Conservation (phyloP, 1,140 invertebrate species). For the Drosophila guanche region DNA sequence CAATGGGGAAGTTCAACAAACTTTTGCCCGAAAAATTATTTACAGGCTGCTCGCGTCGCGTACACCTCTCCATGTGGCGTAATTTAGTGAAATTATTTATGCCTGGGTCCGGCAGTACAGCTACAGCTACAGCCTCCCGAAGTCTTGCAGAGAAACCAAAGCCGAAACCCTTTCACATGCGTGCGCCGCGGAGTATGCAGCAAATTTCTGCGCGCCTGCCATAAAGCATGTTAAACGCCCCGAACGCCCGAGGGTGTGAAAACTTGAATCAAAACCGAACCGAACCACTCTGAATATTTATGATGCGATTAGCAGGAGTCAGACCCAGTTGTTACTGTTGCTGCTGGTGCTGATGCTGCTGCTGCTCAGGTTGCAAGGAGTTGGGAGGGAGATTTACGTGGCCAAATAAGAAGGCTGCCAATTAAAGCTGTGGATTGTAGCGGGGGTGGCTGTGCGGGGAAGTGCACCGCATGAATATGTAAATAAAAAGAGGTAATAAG, state of each 20-base stretch:
- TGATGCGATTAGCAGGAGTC: conserved; percentile 75
- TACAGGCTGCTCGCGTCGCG: conserved; percentile 42
- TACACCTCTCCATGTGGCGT: conserved; percentile 46
- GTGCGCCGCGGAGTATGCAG: conserved; percentile 68
- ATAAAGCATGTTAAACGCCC: conserved; percentile 80
- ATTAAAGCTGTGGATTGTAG: conserved; percentile 51
- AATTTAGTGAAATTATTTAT: conserved; percentile 67
- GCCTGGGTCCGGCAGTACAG: conserved; percentile 24
- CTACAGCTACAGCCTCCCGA: conserved; percentile 15
- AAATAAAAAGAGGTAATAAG: conserved; percentile 83
- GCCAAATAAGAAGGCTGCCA: conserved; percentile 71
- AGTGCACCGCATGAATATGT: conserved; percentile 80
- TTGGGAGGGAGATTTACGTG: conserved; percentile 57
- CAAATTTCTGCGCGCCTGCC: conserved; percentile 62
- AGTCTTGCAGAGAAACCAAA: neutral
- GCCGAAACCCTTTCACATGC: conserved; percentile 54
- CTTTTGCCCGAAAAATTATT: conserved; percentile 70
- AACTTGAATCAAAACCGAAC: conserved; percentile 72
- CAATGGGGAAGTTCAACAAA: conserved; percentile 70
- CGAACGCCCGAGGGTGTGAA: conserved; percentile 71
- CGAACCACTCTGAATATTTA: conserved; percentile 77
- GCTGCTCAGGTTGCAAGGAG: conserved; percentile 69
- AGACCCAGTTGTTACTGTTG: conserved; percentile 17
- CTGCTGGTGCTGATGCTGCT: conserved; percentile 14
- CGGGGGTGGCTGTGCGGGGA: conserved; percentile 22